Base-by-base conservation (phyloP, 2,888 invertebrate species). In the Patella ulyssiponensis region DNA sequence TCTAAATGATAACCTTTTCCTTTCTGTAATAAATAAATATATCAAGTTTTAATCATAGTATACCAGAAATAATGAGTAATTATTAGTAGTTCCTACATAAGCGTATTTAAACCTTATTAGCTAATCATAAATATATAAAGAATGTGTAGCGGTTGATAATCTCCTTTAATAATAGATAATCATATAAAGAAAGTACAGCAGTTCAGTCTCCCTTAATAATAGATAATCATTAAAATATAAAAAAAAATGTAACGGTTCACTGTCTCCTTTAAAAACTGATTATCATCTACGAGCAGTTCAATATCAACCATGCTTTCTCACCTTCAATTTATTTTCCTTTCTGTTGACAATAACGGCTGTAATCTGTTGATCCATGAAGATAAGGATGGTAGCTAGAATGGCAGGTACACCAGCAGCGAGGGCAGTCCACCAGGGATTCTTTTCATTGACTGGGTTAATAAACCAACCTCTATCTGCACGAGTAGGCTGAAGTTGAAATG, bases 341-440 rank as follows among this genome's bases (percentile, higher is more conserved):
- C 99, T 94, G 92, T 99, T 99, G 54, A 99, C 96, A 90, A 99
- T 99, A 69, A 99, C 99, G 73, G 98, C 97, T 4, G 99, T 98
- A 84, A 99, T 99, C 93, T 99, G 99, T 91, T 99, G 99, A 93
- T 99, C 99, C 98, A 99, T 98, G 92, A 99, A 99, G 90, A 99
- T 97, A 20, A 99, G 93, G 88, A 99, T 99, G 33, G 98, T 98
- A 76, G 98, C 98, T 53, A 99, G 92, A 76, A 98, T 92, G 51
- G 99, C 98, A 3, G 99, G 99, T 33, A 97, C 92, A 74, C 96
- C 90, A 0, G 98, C 97, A 15, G 96, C 93, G 11, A 96, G 90
- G 5, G 95, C 93, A 33, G 97, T 95, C 95, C 96, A 98, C 90
- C 95, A 91, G 1, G 98, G 97, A 81, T 89, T 90, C 52, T 79